Base-by-base conservation (phyloP, 2,888 invertebrate species). In the Adela reaumurella region DNA sequence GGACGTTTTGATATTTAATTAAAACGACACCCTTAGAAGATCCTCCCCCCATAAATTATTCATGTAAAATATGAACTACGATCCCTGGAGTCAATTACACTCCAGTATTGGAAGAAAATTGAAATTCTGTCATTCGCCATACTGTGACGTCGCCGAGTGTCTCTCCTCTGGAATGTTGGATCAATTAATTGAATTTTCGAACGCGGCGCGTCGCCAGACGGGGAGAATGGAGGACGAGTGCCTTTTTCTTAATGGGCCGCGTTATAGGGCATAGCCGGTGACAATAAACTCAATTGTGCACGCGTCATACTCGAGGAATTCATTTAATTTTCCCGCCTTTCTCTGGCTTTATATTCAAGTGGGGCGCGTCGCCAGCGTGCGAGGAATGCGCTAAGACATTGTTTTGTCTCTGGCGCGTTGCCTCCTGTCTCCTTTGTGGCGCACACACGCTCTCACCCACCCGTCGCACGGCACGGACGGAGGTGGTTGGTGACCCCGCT, bases 191-290 rank as follows among this genome's bases (percentile, higher is more conserved):
- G 61, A 57, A 62, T 60, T 56, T 56, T 54, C 20, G 14, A 35
- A 46, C 19, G 44, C 10, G 16, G 45, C 35, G 35, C 35, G 35
- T 14, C 35, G 35, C 35, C 35, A 3, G 35, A 3, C 14, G n/a
- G 8, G 3, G 35, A 35, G 35, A 35, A 35, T 35, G 24, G 24
- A 35, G 46, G 48, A 45, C 66, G 63, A 62, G 60, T 58, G 65
- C 64, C 70, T 68, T 69, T 68, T 70, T 68, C 67, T 62, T 68
- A 67, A 68, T 68, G 60, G 64, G 53, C 49, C 54, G 51, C 56
- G 56, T 55, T 59, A 59, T 58, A 52, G 60, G 59, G 61, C 54
- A 57, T 35, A 3, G 24, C 8, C 24, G 24, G 35, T 55, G 53
- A 55, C 56, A 56, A 61, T 58, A 68, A 68, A 67, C 66, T 64